Base-by-base conservation (phyloP, 2,797 vertebrate species). In the Capromys pilorides region DNA sequence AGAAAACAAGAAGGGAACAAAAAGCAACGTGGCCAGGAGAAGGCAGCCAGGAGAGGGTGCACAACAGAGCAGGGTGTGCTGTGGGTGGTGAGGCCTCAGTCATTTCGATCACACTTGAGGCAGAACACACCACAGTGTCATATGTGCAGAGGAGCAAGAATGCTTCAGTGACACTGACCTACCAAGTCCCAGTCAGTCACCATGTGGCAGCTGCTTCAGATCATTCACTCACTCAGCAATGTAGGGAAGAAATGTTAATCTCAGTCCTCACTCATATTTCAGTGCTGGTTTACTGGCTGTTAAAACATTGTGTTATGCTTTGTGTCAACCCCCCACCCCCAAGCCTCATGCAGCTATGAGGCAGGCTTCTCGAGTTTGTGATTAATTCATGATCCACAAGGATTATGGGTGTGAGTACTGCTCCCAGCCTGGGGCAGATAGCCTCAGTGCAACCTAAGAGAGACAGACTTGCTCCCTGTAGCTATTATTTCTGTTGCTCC, bases 1-100 rank as follows among this genome's bases (percentile, higher is more conserved):
- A 59, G 45, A n/a, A 19, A 45, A n/a, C 28, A 75, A 31, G 5
- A 16, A 2, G 16, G 1, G 11, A 1, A 4, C 2, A 4, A 6
- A 41, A 18, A 88, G 41, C 21, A 14, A 8, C 33, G 2, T 6
- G 77, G n/a, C 21, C 13, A 28, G 12, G 2, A 26, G 11, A 21
- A 16, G 57, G 33, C 36, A 7, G 0, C 22, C 67, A 5, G 28
- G 1, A 73, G 28, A 83, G 24, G 18, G 33, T 13, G 6, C 9
- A 5, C 28, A 69, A 8, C 26, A 3, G 5, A 10, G n/a, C 12
- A 1, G 5, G 41, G 51, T 36, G 14, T 26, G 8, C 33, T 33
- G 7, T 28, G 1, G 19, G 18, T 7, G 1, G 21, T 6, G 11
- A 22, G 66, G 21, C 3, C 41, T 77, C 49, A 54, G 0, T 36